Evolutionary conservation across 2,113 vertebrate species (phyloP).

Genomic region (Maylandia zebra): DNA sequence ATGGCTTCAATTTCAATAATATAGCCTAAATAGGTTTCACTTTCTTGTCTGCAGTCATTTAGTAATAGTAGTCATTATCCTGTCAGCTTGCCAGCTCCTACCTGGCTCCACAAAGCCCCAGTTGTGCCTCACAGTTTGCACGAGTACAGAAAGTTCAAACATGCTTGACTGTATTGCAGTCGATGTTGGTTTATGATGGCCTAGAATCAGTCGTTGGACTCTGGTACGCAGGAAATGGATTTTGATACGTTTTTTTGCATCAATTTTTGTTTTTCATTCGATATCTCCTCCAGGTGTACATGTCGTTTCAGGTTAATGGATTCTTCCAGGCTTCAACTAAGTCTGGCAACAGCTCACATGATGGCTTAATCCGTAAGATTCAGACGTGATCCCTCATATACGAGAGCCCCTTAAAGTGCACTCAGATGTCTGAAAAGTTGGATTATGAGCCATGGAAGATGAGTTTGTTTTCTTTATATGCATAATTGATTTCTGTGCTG

Average conservation of each 20-base stretch:
- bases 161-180: background rate
- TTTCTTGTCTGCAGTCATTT: conserved; percentile 26
- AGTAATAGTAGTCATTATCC: conserved; percentile 30
- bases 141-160: background rate
- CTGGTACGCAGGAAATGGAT: background rate
- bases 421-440: background rate
- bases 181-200: background rate
- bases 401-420: background rate
- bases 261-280: background rate
- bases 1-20: conserved; percentile 40
- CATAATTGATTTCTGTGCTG: conserved; percentile 11
- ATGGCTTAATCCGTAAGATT: background rate
- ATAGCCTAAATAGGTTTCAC: conserved; percentile 11
- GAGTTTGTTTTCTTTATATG: conserved; percentile 4
- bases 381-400: background rate
- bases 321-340: background rate
- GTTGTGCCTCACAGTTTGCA: background rate
- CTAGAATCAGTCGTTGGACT: background rate
- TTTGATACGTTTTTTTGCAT: background rate
- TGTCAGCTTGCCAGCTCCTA: background rate
- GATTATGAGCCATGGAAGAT: background rate
- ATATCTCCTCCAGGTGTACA: background rate
- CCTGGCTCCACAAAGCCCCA: background rate
- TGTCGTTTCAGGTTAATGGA: background rate
- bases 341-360: background rate